These are phyloP conservation scores for rat (Rattus norvegicus) DNA, from an alignment of 2,113 vertebrate genomes.

Conservation along the genomic window GRCr8 NC_086021.1:166415501-166416000, in stretches of 20 bases:
- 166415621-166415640: constrained; percentile 29
- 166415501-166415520: constrained; percentile 81
- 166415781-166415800: background rate
- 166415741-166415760: background rate
- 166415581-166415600: constrained; percentile 69
- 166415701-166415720: background rate
- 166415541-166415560: constrained; percentile 82
- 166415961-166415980: background rate
- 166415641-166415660: background rate
- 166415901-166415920: background rate
- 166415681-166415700: background rate
- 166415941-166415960: background rate
- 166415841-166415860: background rate
- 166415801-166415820: background rate
- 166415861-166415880: background rate
- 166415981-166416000: background rate
- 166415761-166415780: background rate
- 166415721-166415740: background rate
- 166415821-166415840: background rate
- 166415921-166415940: background rate
- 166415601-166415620: constrained; percentile 52
- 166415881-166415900: background rate
- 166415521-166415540: constrained; percentile 78
- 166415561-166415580: constrained; percentile 81
- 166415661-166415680: background rate